Conservation (phyloP, 1,140 invertebrate species). For the Camponotus vicinus region DNA sequence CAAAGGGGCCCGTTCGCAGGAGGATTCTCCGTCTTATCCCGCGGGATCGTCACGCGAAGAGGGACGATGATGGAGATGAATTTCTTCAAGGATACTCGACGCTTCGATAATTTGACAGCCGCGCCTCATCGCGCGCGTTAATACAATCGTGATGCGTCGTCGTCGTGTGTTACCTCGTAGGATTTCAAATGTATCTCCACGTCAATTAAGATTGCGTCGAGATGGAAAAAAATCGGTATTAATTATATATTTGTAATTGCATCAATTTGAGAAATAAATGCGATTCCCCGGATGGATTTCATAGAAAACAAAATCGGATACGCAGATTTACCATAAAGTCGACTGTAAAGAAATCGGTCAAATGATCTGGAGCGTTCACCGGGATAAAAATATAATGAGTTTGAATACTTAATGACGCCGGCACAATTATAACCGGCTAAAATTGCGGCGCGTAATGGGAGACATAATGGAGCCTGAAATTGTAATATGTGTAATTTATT, state of each 20-base stretch:
- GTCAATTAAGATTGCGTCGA: background rate
- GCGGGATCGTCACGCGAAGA: conserved; percentile 25
- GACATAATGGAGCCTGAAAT: conserved; percentile 57
- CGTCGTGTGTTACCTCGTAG: background rate
- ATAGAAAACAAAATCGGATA: background rate
- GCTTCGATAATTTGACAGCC: conserved; percentile 57
- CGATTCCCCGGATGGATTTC: no score
- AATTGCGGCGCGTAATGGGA: conserved; percentile 50
- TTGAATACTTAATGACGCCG: conserved; percentile 50
- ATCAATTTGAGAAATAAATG: background rate
- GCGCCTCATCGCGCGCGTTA: conserved; percentile 10
- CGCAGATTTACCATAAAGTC: background rate
- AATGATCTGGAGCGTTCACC: background rate
- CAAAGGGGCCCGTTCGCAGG: background rate
- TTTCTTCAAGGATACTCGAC: conserved; percentile 39
- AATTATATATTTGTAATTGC: background rate
- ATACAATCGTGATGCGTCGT: conserved; percentile 9
- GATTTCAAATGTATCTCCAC: background rate
- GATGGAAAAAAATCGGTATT: background rate
- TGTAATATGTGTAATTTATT: conserved; percentile 60
- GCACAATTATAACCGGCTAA: conserved; percentile 47
- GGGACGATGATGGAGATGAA: conserved; percentile 42
- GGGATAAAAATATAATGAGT: conserved; percentile 53
- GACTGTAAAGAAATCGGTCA: background rate
- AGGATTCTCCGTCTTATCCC: conserved; percentile 40